Conservation (phyloP, 2,113 vertebrate species). For the Hemiscyllium ocellatum region DNA sequence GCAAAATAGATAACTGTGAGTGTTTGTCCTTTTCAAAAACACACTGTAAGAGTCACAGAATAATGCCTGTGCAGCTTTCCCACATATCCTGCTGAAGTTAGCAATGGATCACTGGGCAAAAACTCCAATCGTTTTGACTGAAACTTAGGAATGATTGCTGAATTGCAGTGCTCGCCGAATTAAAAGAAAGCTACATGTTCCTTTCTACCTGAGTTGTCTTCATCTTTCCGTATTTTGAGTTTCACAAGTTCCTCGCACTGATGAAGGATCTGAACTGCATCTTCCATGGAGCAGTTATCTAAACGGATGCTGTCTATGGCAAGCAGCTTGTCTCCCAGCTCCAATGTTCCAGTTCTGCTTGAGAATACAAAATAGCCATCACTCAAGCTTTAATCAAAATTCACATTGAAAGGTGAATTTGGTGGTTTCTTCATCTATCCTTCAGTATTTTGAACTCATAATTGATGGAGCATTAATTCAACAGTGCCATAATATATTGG, state of each 20-base stretch:
- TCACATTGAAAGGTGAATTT: not conserved
- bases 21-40: not conserved
- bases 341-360: constrained; percentile 83
- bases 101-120: not conserved
- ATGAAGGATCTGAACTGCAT: constrained; percentile 91
- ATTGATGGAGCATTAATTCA: not conserved
- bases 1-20: not conserved
- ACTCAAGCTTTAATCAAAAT: not conserved
- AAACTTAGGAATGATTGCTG: not conserved
- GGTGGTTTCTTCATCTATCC: not conserved
- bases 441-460: not conserved
- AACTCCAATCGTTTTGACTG: not conserved
- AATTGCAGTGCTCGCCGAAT: not conserved
- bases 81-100: not conserved
- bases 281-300: constrained; percentile 97
- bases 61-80: not conserved
- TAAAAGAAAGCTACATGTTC: too few species aligned
- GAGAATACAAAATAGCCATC: constrained; percentile 40
- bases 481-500: not conserved
- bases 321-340: constrained; percentile 89
- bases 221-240: constrained; percentile 93
- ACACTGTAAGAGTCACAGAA: not conserved
- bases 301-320: constrained; percentile 93
- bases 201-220: constrained; percentile 87
- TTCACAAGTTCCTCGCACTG: constrained; percentile 95